phyloP scores from a whole-genome alignment of 2,797 vertebrate species.

The Falco biarmicus region DNA sequence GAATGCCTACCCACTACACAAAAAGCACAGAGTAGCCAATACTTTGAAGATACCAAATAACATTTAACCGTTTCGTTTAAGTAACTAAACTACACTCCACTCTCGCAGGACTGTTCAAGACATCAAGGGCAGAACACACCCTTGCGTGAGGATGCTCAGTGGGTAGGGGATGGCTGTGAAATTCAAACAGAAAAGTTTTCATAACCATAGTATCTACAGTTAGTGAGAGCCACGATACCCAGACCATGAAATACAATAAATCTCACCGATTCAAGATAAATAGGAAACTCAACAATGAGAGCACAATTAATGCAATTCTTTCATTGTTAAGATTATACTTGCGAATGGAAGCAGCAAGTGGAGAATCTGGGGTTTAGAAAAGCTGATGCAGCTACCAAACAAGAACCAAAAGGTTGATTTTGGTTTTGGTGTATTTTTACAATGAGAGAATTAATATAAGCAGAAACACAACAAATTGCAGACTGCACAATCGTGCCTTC shows the following conservation, averaged over 20 bases:
- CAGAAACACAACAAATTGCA: neutral
- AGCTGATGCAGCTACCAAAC: slow-evolving; percentile 22
- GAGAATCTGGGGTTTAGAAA: slow-evolving; percentile 80
- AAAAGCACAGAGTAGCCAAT: neutral
- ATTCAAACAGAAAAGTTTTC: slow-evolving; percentile 5
- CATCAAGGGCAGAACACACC: neutral
- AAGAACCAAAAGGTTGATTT: neutral
- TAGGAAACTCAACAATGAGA: slow-evolving; percentile 61
- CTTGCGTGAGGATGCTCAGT: neutral
- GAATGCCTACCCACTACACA: neutral
- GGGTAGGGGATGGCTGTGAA: neutral
- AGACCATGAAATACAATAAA: slow-evolving; percentile 65
- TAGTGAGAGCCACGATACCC: slow-evolving; percentile 83
- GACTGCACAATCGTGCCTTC: neutral
- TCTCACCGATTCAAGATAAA: slow-evolving; percentile 42
- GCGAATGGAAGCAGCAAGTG: slow-evolving; percentile 75
- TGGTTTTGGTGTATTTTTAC: neutral
- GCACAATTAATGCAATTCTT: slow-evolving; percentile 59
- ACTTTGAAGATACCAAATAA: neutral
- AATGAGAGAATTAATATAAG: slow-evolving; percentile 20
- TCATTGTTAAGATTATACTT: slow-evolving; percentile 67
- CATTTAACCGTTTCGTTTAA: neutral
- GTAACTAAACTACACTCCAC: neutral
- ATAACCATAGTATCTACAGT: neutral
- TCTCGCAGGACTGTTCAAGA: neutral